These are phyloP conservation scores for Aulostomus chinensis DNA, from an alignment of 2,797 vertebrate species.

Conservation along the genomic window DNA sequence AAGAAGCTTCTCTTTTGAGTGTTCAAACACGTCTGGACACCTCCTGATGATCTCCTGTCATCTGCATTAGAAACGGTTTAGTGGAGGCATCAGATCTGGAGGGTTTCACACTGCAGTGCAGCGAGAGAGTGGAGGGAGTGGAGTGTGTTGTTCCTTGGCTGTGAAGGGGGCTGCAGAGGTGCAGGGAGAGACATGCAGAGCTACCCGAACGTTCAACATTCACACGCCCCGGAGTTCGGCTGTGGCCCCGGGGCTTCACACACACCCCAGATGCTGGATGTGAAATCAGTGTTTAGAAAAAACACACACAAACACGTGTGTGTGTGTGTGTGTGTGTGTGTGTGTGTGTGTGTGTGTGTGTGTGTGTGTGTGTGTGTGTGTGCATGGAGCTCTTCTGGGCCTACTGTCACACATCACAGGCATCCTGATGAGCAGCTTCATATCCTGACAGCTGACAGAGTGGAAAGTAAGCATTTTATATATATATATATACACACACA, in stretches of 20 bases:
- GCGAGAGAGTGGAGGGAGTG: slow-evolving; percentile 54
- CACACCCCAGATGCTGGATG: slow-evolving; percentile 61
- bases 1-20: no score
- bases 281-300: slow-evolving; percentile 33
- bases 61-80: slow-evolving; percentile 37
- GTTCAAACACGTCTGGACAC: neutral
- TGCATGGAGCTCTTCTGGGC: slow-evolving; percentile 26
- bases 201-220: slow-evolving; percentile 57
- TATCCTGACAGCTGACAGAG: slow-evolving; percentile 17
- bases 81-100: slow-evolving; percentile 20
- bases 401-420: slow-evolving; percentile 45
- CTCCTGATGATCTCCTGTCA: slow-evolving; percentile 8
- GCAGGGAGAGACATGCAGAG: slow-evolving; percentile 45
- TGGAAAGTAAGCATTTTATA: neutral
- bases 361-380: no score
- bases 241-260: slow-evolving; percentile 55
- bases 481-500: no score
- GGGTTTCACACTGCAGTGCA: slow-evolving; percentile 51
- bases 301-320: slow-evolving; percentile 4
- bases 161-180: slow-evolving; percentile 57
- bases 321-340: no score
- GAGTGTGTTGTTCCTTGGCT: slow-evolving; percentile 64
- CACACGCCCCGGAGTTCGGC: slow-evolving; percentile 66
- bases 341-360: no score
- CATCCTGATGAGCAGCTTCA: slow-evolving; percentile 21